These are phyloP conservation scores for Gasteruption jaculator DNA, from an alignment of 2,888 invertebrate species.

Conservation along the genomic window DNA sequence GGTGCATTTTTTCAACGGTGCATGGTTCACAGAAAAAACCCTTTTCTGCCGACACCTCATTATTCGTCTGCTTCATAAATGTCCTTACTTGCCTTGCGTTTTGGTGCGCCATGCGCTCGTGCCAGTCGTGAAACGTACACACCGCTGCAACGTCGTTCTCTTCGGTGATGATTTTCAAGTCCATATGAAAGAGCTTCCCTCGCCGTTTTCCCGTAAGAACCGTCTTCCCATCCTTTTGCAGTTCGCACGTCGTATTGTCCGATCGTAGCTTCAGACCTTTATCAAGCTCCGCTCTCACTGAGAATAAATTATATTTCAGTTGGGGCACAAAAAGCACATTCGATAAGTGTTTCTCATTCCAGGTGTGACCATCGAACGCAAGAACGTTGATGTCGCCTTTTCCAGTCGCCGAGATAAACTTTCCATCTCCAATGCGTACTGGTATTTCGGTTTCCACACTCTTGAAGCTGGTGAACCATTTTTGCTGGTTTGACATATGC, in stretches of 20 bases:
- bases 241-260: slow-evolving; percentile 12
- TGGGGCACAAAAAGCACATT: slow-evolving; percentile 19
- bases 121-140: slow-evolving; percentile 15
- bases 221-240: slow-evolving; percentile 10
- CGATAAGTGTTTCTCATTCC: slow-evolving; percentile 19
- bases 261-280: slow-evolving; percentile 19
- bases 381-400: slow-evolving; percentile 21
- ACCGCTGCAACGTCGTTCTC: slow-evolving; percentile 10
- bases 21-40: slow-evolving; percentile 17
- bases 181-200: slow-evolving; percentile 19
- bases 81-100: slow-evolving; percentile 15
- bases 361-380: slow-evolving; percentile 20
- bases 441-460: background rate
- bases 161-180: slow-evolving; percentile 10
- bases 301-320: slow-evolving; percentile 19
- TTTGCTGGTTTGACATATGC: slow-evolving; percentile 21
- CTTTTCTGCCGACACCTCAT: slow-evolving; percentile 7
- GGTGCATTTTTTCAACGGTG: slow-evolving; percentile 14
- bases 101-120: slow-evolving; percentile 21
- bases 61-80: background rate
- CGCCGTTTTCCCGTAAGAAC: slow-evolving; percentile 16
- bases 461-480: slow-evolving; percentile 18
- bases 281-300: slow-evolving; percentile 16
- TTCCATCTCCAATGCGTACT: slow-evolving; percentile 21
- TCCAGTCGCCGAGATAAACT: slow-evolving; percentile 13